Base-by-base conservation (phyloP, 35 echinoderm and acorn worm species). In the Ophiothrix spiculata region DNA sequence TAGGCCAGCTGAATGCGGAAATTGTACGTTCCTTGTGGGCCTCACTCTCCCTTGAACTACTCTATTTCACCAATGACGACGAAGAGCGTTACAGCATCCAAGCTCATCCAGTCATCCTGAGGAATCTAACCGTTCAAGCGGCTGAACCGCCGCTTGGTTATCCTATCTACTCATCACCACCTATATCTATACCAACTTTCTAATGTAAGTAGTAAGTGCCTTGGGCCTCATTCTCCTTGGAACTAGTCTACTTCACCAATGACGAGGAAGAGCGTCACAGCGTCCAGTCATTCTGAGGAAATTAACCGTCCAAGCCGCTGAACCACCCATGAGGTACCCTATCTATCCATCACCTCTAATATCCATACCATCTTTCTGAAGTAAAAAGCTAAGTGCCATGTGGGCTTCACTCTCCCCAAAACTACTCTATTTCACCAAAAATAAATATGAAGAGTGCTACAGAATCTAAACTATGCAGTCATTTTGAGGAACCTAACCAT, bases 21-120 rank as follows among this genome's bases (percentile, higher is more conserved):
- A 82, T 99, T 80, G 90, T 99, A 29, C 89, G 92, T 10, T 85
- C 91, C 1, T 82, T 94, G 1, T 99, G 96, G 96, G 86, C 96
- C 0, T 94, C 92, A 0, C 80, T 94, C 10, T 88, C 92, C 1
- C 77, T 94, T 49, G 96, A 99, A 75, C 75, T 99, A 16, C 86
- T 99, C 23, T 99, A 99, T 87, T 94, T 94, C 88, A 99, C 96
- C 77, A 99, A 99, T 76, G 96, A 99, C 75, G 96, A 99, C 77
- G 96, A 99, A 64, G 96, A 99, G 73, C 80, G 92, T 37, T 98
- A 98, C 86, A 99, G 92, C 81, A 94, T 94, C 41, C 92, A 94
- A 79, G 96, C 96, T 16, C 92, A 99, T 60, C 96, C 92, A 16
- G 78, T 88, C 21, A 80, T 99, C 29, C 75, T 99, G 37, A 80